Evolutionary conservation across 37 sponge, comb jelly and placozoan species (phyloP).

Genomic region (Ephydatia muelleri): DNA sequence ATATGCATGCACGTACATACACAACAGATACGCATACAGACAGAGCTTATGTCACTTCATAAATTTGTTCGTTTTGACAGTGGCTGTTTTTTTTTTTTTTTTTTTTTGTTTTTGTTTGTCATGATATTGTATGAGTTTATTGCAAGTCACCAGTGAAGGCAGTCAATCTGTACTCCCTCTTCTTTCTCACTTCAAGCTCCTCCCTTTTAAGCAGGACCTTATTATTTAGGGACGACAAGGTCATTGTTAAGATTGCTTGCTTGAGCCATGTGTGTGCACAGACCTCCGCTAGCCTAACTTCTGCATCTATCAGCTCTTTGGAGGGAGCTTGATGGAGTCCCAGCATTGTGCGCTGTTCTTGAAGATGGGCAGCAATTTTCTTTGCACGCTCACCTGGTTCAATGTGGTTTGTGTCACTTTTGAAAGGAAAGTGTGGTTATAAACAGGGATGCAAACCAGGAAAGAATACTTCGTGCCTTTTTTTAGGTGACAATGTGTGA

Average conservation of each 20-base stretch:
- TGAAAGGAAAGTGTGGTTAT: too few relatives aligned
- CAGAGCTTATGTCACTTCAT: background rate
- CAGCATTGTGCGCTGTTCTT: slow-evolving; percentile 1
- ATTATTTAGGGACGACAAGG: too few relatives aligned
- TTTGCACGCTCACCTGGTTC: background rate
- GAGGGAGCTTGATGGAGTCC: slow-evolving; percentile 44
- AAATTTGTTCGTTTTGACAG: background rate
- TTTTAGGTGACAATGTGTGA: too few relatives aligned
- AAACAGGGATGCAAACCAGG: too few relatives aligned
- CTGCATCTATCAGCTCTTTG: slow-evolving; percentile 45
- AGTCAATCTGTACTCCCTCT: slow-evolving; percentile 43
- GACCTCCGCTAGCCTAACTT: slow-evolving; percentile 52
- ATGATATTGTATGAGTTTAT: background rate
- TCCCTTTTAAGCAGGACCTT: slow-evolving; percentile 37
- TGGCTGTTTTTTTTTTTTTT: background rate
- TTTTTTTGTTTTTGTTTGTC: background rate
- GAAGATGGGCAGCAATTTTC: too few relatives aligned
- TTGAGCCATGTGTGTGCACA: background rate
- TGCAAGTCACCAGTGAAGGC: slow-evolving; percentile 58
- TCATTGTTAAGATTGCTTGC: too few relatives aligned
- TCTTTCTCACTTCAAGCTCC: slow-evolving; percentile 11
- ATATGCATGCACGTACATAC: background rate
- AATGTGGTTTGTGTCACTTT: background rate
- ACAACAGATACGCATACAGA: background rate
- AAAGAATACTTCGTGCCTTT: background rate